Evolutionary conservation across 2,113 vertebrate species (phyloP).

Genomic region (Clupea harengus): DNA sequence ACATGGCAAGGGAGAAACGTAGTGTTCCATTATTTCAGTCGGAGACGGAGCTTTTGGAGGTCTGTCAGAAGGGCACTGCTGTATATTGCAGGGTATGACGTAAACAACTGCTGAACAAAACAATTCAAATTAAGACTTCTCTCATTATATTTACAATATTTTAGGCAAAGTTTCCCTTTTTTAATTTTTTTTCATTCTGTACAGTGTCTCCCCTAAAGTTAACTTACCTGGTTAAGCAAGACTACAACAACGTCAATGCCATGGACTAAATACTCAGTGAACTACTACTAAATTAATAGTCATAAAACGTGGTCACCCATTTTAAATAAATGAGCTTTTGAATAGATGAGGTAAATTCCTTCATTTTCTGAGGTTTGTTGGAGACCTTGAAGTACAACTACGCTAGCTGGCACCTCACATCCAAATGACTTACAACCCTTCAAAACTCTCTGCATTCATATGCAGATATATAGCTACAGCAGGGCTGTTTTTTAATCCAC

Average conservation of each 20-base stretch:
- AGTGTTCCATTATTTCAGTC: background rate
- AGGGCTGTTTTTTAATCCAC: background rate
- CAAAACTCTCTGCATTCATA: background rate
- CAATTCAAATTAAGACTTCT: background rate
- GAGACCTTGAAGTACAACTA: background rate
- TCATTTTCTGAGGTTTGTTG: too few relatives aligned
- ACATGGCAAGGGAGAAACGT: background rate
- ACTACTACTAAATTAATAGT: background rate
- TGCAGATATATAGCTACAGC: background rate
- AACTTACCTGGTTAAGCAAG: background rate
- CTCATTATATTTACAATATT: background rate
- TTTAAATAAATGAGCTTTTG: background rate
- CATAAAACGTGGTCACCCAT: background rate
- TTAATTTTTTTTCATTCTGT: background rate
- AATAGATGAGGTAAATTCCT: background rate
- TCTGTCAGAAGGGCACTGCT: background rate
- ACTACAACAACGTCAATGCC: background rate
- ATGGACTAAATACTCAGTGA: background rate
- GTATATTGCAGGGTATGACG: background rate
- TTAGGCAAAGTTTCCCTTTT: background rate
- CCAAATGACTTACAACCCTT: background rate
- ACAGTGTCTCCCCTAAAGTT: background rate
- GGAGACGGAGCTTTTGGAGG: background rate
- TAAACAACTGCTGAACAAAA: background rate
- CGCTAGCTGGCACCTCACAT: background rate